phyloP scores from a whole-genome alignment of 2,888 invertebrate species.

The Cartodere bifasciata region DNA sequence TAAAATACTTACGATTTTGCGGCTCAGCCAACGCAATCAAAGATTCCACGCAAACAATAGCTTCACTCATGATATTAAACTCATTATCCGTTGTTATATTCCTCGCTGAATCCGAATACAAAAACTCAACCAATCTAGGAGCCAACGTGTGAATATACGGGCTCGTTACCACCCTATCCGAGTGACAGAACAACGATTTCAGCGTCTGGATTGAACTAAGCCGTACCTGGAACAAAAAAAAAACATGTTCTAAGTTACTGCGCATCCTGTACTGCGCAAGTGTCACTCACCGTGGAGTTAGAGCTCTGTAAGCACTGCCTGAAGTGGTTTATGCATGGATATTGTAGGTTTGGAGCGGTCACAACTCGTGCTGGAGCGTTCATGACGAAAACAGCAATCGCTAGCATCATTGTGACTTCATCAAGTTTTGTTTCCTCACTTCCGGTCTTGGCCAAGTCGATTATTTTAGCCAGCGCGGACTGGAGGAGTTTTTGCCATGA shows the following conservation, averaged over 20 bases:
- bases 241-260: too few species aligned
- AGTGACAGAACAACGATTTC: constrained; percentile 61
- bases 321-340: constrained; percentile 87
- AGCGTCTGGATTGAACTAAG: constrained; percentile 70
- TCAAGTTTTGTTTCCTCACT: constrained; percentile 64
- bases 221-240: constrained; percentile 43
- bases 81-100: constrained; percentile 53
- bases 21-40: constrained; percentile 62
- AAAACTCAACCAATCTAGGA: constrained; percentile 62
- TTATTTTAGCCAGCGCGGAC: constrained; percentile 77
- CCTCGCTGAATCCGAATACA: constrained; percentile 51
- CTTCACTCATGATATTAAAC: constrained; percentile 57
- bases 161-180: constrained; percentile 54
- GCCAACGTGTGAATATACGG: constrained; percentile 74
- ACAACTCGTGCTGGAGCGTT: constrained; percentile 69
- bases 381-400: constrained; percentile 78
- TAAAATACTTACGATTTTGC: constrained; percentile 55
- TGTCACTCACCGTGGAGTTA: constrained; percentile 42
- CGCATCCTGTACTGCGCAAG: too few species aligned
- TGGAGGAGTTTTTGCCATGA: constrained; percentile 76
- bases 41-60: constrained; percentile 60
- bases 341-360: constrained; percentile 69
- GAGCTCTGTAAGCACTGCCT: constrained; percentile 64
- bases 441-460: constrained; percentile 82
- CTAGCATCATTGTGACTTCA: constrained; percentile 73